Base-by-base conservation (phyloP, 2,113 vertebrate species). In the Picathartes gymnocephalus region DNA sequence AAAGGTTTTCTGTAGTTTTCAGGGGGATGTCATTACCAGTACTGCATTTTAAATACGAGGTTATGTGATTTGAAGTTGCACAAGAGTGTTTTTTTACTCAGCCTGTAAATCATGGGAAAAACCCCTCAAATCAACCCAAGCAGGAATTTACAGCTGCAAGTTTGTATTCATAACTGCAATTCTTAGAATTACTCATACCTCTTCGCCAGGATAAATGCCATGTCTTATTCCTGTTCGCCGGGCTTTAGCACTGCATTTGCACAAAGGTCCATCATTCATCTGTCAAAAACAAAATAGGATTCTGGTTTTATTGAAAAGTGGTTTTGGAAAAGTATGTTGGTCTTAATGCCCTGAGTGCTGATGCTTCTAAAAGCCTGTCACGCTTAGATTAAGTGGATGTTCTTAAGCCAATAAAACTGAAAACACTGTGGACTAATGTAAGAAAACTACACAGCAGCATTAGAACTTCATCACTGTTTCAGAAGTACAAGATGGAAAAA, bases 241-340 rank as follows among this genome's bases (percentile, higher is more conserved):
- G 70, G 99, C 99, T 98, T 99, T 99, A 72, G 99, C 98, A 20
- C 99, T 99, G 97, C 99, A 99, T 94, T 99, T 99, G 97, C 99
- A 99, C 95, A 99, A 79, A 45, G 99, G 99, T 17, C 99, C 99
- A 85, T 99, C 99, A 90, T 99, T 99, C 99, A 99, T 99, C 99
- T 99, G 98, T 96, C 83, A 90, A 92, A 98, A 96, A 96, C 72
- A 94, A 80, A 98, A 96, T 10, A 81, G 57, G 88, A 93, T 93
- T 93, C 56, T 73, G 40, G 39, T 93, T 93, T 96, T 88, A 97
- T 12, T 86, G 76, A 93, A 84, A 95, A 94, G 86, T 39, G 28
- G 30, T 27, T 92, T 84, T 69, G 44, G 16, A 92, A 93, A 96
- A 96, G 78, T 69, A 57, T 54, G 42, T 88, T 94, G 80, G 90